Evolutionary conservation across 2,113 vertebrate species (phyloP).

Genomic region (Oncorhynchus kisutch): DNA sequence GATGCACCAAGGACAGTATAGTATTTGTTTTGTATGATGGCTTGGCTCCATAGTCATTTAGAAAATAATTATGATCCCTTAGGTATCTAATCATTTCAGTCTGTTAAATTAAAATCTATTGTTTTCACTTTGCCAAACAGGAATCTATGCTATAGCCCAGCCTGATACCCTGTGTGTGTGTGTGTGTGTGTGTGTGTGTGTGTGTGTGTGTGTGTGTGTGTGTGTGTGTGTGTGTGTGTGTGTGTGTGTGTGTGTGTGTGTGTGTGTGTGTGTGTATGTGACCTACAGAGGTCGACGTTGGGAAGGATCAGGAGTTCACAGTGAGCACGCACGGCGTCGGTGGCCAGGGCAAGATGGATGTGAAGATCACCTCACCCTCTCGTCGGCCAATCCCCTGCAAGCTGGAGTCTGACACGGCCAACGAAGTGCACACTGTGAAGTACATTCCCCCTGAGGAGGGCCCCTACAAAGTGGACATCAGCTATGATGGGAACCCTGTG

Average conservation of each 20-base stretch:
- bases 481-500: conserved; percentile 88
- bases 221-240: conserved; percentile 14
- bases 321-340: conserved; percentile 86
- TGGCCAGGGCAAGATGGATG: conserved; percentile 85
- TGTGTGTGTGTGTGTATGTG: conserved; percentile 5
- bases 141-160: no score
- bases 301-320: conserved; percentile 85
- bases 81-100: no score
- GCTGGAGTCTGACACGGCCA: conserved; percentile 80
- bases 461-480: conserved; percentile 89
- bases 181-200: no score
- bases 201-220: not conserved
- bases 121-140: no score
- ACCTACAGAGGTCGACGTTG: conserved; percentile 86
- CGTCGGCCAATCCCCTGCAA: conserved; percentile 89
- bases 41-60: no score
- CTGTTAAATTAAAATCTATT: no score
- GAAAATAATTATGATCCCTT: no score
- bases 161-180: no score
- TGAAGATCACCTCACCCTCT: conserved; percentile 87
- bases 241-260: not conserved
- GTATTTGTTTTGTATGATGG: not conserved
- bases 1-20: not conserved
- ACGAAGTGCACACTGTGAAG: conserved; percentile 77
- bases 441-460: conserved; percentile 92